phyloP scores from a whole-genome alignment of 1,140 invertebrate genomes.

The Luehdorfia chinensis region DNA sequence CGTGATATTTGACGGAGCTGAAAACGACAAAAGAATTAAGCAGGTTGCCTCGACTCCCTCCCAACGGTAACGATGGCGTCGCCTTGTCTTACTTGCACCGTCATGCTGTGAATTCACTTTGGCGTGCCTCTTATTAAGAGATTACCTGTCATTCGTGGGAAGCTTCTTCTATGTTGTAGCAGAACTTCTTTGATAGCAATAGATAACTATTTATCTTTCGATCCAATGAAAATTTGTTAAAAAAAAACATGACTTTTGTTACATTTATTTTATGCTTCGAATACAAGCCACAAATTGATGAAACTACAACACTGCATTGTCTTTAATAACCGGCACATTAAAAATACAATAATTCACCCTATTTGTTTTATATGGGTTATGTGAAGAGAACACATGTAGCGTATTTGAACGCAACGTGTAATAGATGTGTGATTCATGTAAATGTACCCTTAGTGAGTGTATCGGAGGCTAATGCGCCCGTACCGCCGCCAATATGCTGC shows the following conservation, averaged over 20 bases:
- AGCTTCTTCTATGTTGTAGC: no score
- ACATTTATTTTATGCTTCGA: no score
- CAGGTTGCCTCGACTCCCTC: conserved; percentile 27
- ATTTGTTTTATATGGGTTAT: conserved; percentile 62
- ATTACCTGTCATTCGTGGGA: conserved; percentile 45
- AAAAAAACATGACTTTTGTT: no score
- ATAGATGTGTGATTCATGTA: conserved; percentile 73
- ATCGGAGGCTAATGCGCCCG: conserved; percentile 59
- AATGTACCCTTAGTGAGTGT: conserved; percentile 72
- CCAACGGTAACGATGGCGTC: conserved; percentile 35
- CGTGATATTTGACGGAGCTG: conserved; percentile 68
- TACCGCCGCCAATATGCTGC: conserved; percentile 51
- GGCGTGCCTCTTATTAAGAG: conserved; percentile 54
- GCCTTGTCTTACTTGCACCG: conserved; percentile 20
- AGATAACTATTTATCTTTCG: no score
- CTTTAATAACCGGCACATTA: conserved; percentile 17
- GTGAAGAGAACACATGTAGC: conserved; percentile 70
- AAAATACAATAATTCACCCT: conserved; percentile 46
- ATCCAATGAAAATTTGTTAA: no score
- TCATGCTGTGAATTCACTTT: conserved; percentile 61
- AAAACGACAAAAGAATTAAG: conserved; percentile 75
- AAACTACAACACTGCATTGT: neutral
- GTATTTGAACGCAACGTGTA: conserved; percentile 62
- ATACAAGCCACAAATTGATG: neutral
- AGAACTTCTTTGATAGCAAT: no score